Percentiles rank a stretch among this genome's conserved stretches.
phyloP scores from a whole-genome alignment of 1,140 invertebrate genomes.

The Aricia agestis region DNA sequence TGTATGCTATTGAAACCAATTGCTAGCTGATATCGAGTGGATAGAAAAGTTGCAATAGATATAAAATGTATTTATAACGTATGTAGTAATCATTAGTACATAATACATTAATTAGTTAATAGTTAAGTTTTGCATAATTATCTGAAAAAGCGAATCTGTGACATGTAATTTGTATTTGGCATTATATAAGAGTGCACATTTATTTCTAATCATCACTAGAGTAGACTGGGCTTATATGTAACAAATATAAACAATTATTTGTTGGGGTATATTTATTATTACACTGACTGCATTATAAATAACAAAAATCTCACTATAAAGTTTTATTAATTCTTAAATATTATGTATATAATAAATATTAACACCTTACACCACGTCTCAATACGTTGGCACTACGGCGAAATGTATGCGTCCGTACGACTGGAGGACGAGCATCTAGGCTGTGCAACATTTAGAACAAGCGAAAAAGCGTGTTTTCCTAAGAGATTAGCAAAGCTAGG shows the following conservation, averaged over 20 bases:
- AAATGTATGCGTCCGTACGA: neutral
- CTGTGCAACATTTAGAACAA: neutral
- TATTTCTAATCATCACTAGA: conserved; percentile 1
- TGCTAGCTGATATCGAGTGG: too few relatives aligned
- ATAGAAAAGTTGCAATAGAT: neutral
- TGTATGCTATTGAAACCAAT: too few relatives aligned
- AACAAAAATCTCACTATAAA: conserved; percentile 48
- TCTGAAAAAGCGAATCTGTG: neutral
- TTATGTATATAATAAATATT: conserved; percentile 61
- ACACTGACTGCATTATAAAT: conserved; percentile 42
- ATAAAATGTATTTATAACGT: neutral
- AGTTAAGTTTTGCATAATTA: too few relatives aligned
- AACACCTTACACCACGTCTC: conserved; percentile 35
- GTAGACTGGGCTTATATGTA: conserved; percentile 1
- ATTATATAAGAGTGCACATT: neutral
- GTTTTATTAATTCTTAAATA: conserved; percentile 60
- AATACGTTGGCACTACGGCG: conserved; percentile 18
- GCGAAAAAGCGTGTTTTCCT: neutral
- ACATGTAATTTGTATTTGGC: conserved; percentile 2
- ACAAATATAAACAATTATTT: conserved; percentile 27
- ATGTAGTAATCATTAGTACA: neutral
- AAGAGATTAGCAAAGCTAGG: neutral
- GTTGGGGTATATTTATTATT: conserved; percentile 38
- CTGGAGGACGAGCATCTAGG: neutral
- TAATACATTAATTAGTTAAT: too few relatives aligned